Evolutionary conservation across 2,113 vertebrate species (phyloP), one percentile per base, ranked within the genome.

Genomic region (Clarias macrocephalus): DNA sequence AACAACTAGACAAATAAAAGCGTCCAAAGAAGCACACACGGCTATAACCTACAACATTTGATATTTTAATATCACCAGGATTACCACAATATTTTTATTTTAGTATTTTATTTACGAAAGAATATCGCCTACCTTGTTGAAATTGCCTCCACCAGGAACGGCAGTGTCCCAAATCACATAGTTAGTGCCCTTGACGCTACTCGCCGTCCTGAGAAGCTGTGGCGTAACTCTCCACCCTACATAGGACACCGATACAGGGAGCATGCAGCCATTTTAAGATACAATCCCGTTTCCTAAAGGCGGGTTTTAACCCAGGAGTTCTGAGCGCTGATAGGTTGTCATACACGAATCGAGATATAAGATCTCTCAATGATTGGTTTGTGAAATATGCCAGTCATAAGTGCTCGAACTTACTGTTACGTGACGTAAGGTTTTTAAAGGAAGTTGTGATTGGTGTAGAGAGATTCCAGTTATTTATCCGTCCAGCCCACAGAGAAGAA

Each of bases 301-400:
- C 12, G 73, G 73, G 73, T n/a, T 77, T 28, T n/a, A n/a, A 54
- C 75, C 25, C 9, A 23, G 9, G 23, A 6, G 0, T 66, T 48
- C 23, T 19, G 3, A 30, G 25, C 54, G 57, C 56, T 73, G 85
- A 91, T 91, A 91, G 88, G 86, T 62, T 65, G 12, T 37, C 37
- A 21, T 72, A 23, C 18, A 15, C 10, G 16, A 16, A 6, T 48
- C 30, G 15, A 3, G 2, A 0, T 30, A 6, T 25, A 63, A 48
- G n/a, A 10, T 3, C 23, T 13, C 25, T 11, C 3, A n/a, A n/a
- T 65, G 63, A 66, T 66, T 66, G 65, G 65, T 15, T 30, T 66
- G 4, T 66, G n/a, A 15, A 5, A 13, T 5, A 28, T 28, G 25
- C n/a, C 12, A 28, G 15, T 28, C n/a, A 28, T 63, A 25, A 63